Conservation (phyloP, 37 sponge, comb jelly and placozoan genomes). For the Bolinopsis microptera region DNA sequence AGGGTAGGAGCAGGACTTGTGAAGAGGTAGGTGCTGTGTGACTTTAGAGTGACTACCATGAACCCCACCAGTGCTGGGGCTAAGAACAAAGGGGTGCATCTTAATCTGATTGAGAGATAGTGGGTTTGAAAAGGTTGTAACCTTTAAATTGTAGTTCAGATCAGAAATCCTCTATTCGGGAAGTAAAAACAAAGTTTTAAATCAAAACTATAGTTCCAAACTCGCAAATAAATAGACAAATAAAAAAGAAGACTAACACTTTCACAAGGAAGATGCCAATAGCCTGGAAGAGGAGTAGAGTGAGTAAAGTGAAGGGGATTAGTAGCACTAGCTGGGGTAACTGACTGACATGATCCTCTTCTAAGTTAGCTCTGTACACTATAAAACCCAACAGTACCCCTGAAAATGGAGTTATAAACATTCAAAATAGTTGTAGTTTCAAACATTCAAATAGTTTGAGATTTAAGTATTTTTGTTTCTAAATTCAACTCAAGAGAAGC, state of each 20-base stretch:
- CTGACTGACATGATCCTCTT: not conserved
- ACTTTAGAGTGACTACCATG: not conserved
- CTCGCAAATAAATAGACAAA: not conserved
- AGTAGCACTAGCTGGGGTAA: not conserved
- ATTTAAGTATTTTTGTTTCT: no score
- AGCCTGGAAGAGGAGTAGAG: not conserved
- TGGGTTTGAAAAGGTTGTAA: no score
- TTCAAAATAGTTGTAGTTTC: not conserved
- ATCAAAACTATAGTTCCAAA: no score
- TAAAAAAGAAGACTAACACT: not conserved
- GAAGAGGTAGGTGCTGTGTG: not conserved
- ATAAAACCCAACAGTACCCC: not conserved
- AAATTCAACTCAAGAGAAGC: no score
- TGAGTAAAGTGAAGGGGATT: not conserved
- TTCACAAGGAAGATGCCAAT: not conserved
- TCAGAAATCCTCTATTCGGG: no score
- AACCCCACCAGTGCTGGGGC: slow-evolving; percentile 29
- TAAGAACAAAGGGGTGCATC: not conserved
- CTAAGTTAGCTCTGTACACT: not conserved
- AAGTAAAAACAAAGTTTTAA: no score
- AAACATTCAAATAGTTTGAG: no score
- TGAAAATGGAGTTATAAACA: not conserved
- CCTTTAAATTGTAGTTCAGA: no score
- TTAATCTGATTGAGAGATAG: not conserved
- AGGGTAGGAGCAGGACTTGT: not conserved